Evolutionary conservation across 2,888 invertebrate genomes (phyloP), one percentile per base, ranked within the genome.

Genomic region (Drosophila kanekoi): DNA sequence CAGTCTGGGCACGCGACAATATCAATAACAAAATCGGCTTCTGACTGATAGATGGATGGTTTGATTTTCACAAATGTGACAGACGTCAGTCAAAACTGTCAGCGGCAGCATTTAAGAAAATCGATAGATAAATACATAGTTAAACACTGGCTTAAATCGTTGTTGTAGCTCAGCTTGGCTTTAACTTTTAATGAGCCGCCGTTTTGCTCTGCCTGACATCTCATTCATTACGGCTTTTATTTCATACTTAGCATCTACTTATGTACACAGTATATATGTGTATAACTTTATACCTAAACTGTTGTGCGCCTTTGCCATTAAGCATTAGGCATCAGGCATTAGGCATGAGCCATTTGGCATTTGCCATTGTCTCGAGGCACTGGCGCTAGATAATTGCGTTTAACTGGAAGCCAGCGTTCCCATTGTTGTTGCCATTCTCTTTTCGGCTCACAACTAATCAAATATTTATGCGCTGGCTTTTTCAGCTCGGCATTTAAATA

Each of bases 401-500:
- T 61, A 63, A 60, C 56, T 67, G 59, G 45, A 37, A 43, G 67
- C 62, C 16, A 40, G 44, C 43, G 61, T 53, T 58, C 32, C 13
- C 63, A 69, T 69, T 73, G 48, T 70, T 79, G 58, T 48, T 61
- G 75, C 37, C 62, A 44, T 71, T 71, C 69, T 63, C 60, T 77
- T 60, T 58, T 58, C n/a, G 51, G 53, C 64, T 72, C 53, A 28
- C 64, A 69, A 16, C 76, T 72, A 69, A 87, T 83, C 69, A 85
- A 82, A 77, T 87, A 82, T 87, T 81, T 68, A 82, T 85, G 77
- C 63, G 35, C 58, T 56, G 61, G n/a, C n/a, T n/a, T n/a, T n/a
- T n/a, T n/a, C n/a, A n/a, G n/a, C n/a, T n/a, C n/a, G n/a, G 38
- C 62, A 51, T 64, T 67, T 67, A 60, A 80, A 60, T 65, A 70